Evolutionary conservation across 2,888 invertebrate genomes (phyloP).

Genomic region (Pseudococcus jackbeardsleyi): DNA sequence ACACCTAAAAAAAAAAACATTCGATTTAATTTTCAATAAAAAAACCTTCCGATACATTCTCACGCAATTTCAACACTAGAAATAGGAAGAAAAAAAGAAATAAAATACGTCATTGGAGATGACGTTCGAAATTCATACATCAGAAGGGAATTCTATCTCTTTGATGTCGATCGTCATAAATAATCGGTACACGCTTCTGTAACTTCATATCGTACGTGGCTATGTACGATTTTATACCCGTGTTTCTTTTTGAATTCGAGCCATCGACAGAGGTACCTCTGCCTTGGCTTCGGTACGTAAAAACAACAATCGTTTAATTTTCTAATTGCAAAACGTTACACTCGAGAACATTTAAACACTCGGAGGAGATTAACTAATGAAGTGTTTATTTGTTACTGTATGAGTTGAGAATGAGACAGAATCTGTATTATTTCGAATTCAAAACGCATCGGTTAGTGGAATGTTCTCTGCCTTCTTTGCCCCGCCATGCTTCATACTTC

Average conservation of each 20-base stretch:
- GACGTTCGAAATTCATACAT: not conserved
- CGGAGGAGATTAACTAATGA: slow-evolving; percentile 7
- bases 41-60: not conserved
- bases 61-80: not conserved
- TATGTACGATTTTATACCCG: not conserved
- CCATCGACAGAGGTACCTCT: not conserved
- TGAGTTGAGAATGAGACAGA: not conserved
- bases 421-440: not conserved
- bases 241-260: not conserved
- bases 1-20: slow-evolving; percentile 35
- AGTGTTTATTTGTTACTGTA: not conserved
- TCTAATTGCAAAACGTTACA: slow-evolving; percentile 27
- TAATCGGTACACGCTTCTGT: slow-evolving; percentile 28
- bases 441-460: not conserved
- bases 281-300: not conserved
- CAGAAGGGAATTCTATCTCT: not conserved
- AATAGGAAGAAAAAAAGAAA: not conserved
- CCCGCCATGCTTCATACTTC: not conserved
- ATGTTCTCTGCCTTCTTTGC: not conserved
- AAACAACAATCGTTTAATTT: slow-evolving; percentile 30
- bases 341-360: not conserved
- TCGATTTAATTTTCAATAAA: not conserved
- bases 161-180: not conserved
- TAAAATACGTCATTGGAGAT: not conserved
- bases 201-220: not conserved